Evolutionary conservation across 2,797 vertebrate genomes (phyloP).

Genomic region (Amblyraja radiata): DNA sequence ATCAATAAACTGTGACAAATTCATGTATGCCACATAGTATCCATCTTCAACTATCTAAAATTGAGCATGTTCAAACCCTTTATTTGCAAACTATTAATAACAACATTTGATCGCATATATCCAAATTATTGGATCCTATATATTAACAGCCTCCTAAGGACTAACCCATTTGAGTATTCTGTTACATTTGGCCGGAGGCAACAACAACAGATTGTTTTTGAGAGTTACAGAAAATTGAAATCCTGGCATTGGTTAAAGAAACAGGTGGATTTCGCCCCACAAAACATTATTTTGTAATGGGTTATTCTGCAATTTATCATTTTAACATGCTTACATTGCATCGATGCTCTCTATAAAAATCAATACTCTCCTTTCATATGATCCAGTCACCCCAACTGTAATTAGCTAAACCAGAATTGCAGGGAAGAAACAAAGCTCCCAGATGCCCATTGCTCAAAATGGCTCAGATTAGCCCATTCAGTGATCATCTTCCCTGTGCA

Average conservation of each 20-base stretch:
- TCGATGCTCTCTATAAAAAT: neutral
- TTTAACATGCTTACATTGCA: neutral
- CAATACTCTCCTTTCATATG: neutral
- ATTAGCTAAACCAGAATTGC: neutral
- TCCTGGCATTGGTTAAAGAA: neutral
- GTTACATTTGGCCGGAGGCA: neutral
- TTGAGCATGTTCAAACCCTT: neutral
- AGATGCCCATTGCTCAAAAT: too few species aligned
- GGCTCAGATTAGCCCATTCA: slow-evolving; percentile 5
- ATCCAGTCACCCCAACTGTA: neutral
- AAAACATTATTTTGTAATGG: neutral
- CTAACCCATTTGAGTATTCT: slow-evolving; percentile 3
- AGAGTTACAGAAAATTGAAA: neutral
- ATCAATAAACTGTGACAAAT: neutral
- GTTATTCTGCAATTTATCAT: neutral
- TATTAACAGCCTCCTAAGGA: slow-evolving; percentile 13
- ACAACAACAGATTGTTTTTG: neutral
- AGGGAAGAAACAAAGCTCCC: neutral
- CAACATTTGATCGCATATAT: slow-evolving; percentile 28
- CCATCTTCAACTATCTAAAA: neutral
- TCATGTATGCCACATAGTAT: neutral
- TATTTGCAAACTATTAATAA: neutral
- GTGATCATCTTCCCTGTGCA: neutral
- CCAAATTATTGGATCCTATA: slow-evolving; percentile 9
- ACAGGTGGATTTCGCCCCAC: neutral